These are phyloP conservation scores for Cyclargus thomasi DNA, from an alignment of 1,140 invertebrate genomes.

Conservation along the genomic window DNA sequence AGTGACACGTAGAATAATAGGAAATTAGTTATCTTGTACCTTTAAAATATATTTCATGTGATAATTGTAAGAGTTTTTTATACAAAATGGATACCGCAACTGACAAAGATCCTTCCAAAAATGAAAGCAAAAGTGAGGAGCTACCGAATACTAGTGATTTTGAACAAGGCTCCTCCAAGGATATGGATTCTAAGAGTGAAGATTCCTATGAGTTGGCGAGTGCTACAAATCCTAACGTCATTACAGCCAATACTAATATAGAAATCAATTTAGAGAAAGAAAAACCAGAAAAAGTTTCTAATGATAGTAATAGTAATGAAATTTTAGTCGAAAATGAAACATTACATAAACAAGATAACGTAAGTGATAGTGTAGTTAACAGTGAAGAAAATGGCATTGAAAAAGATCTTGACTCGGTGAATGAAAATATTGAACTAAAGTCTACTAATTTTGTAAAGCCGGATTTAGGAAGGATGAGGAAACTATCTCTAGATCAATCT, in stretches of 20 bases:
- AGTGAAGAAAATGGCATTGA: not conserved
- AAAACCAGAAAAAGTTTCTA: not conserved
- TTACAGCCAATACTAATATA: slow-evolving; percentile 14
- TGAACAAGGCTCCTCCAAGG: not conserved
- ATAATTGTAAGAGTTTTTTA: no score
- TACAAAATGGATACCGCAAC: not conserved
- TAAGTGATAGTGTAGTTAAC: slow-evolving; percentile 4
- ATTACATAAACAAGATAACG: slow-evolving; percentile 15
- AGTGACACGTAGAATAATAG: slow-evolving; percentile 5
- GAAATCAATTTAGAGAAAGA: slow-evolving; percentile 1
- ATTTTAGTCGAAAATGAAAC: slow-evolving; percentile 10
- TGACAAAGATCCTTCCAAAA: not conserved
- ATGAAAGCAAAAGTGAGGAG: not conserved
- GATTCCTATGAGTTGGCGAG: slow-evolving; percentile 26
- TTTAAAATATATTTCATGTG: not conserved
- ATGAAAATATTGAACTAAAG: slow-evolving; percentile 13
- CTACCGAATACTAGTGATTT: not conserved
- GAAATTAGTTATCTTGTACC: not conserved
- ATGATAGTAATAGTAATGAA: not conserved
- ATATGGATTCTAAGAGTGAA: slow-evolving; percentile 15
- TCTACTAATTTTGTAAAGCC: not conserved
- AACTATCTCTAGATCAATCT: slow-evolving; percentile 58
- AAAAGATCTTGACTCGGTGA: not conserved
- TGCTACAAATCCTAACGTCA: slow-evolving; percentile 43
- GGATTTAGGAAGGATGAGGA: slow-evolving; percentile 37